Evolutionary conservation across 1,140 invertebrate genomes (phyloP).

Genomic region (Liolophura sinensis): DNA sequence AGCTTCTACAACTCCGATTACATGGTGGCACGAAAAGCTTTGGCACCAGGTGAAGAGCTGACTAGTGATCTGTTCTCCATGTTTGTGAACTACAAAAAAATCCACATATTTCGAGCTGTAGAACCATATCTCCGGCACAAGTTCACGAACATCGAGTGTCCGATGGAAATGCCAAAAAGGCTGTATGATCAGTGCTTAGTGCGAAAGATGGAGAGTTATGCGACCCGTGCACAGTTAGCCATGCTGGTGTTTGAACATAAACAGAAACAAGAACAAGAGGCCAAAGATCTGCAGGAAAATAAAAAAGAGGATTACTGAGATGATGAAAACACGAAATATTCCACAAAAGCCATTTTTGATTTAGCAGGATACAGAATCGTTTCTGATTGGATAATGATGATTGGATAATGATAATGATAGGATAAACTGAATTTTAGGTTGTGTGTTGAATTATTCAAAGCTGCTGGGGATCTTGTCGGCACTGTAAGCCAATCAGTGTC

Average conservation of each 20-base stretch:
- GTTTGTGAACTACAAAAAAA: conserved; percentile 65
- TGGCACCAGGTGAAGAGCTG: conserved; percentile 36
- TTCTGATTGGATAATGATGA: too few relatives aligned
- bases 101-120: conserved; percentile 73
- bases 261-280: conserved; percentile 20
- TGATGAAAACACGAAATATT: background rate
- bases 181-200: conserved; percentile 46
- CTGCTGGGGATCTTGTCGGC: too few relatives aligned
- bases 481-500: too few relatives aligned
- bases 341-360: too few relatives aligned
- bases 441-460: too few relatives aligned
- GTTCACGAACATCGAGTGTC: conserved; percentile 61
- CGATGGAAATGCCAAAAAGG: conserved; percentile 20
- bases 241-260: conserved; percentile 50
- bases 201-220: conserved; percentile 46
- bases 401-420: too few relatives aligned
- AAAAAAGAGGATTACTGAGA: background rate
- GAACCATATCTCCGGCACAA: conserved; percentile 71
- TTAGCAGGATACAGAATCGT: too few relatives aligned
- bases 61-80: conserved; percentile 65
- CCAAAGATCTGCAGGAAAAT: conserved; percentile 8
- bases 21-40: conserved; percentile 67
- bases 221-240: conserved; percentile 55
- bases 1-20: conserved; percentile 85
- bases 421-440: too few relatives aligned